These are phyloP conservation scores for Seriola dumerili DNA, from an alignment of 2,113 vertebrate species.

Conservation along the genomic window DNA sequence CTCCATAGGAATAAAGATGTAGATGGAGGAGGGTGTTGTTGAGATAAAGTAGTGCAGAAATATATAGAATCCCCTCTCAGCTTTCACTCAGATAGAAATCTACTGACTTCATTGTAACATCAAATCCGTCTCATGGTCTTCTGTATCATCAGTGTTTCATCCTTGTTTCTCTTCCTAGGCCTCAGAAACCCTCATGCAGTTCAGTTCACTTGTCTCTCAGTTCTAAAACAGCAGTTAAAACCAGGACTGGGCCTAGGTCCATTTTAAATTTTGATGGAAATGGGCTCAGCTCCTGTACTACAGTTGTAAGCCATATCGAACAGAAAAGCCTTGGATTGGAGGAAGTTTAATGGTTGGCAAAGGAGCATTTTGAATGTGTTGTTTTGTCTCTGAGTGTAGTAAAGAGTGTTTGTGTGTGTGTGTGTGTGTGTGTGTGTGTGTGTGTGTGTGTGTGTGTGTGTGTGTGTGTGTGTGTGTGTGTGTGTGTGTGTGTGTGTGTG, in stretches of 20 bases:
- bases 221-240: conserved; percentile 74
- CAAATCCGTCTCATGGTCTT: conserved; percentile 41
- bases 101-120: background rate
- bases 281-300: conserved; percentile 53
- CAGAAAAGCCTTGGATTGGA: conserved; percentile 73
- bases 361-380: conserved; percentile 69
- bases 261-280: conserved; percentile 30
- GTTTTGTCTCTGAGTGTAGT: conserved; percentile 56
- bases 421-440: conserved; percentile 7
- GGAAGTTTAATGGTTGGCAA: conserved; percentile 58
- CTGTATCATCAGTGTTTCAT: conserved; percentile 61
- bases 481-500: conserved; percentile 12
- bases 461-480: conserved; percentile 23
- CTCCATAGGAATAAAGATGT: conserved; percentile 10
- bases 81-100: conserved; percentile 23
- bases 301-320: conserved; percentile 82
- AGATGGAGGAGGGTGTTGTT: background rate
- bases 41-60: background rate
- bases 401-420: conserved; percentile 12
- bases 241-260: conserved; percentile 47
- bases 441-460: conserved; percentile 7
- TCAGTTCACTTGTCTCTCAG: conserved; percentile 61
- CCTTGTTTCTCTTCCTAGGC: conserved; percentile 65
- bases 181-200: conserved; percentile 79
- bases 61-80: background rate